phyloP scores from a whole-genome alignment of 2,113 vertebrate species.

The Piprites chloris region DNA sequence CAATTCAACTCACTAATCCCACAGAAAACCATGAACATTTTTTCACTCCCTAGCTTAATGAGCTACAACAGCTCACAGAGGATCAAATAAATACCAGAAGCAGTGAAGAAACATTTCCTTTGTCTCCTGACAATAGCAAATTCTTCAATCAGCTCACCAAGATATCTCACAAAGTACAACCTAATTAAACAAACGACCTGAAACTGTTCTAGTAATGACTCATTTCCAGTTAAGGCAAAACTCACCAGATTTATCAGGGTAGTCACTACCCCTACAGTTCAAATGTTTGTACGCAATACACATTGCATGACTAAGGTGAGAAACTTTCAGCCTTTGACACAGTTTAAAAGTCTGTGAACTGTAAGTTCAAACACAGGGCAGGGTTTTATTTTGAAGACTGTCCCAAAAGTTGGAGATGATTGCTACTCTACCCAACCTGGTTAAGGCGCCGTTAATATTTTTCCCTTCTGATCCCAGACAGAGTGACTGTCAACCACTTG shows the following conservation, averaged over 20 bases:
- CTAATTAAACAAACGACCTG: neutral
- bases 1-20: neutral
- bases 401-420: neutral
- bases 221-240: neutral
- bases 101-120: neutral
- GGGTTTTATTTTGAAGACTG: neutral
- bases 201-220: neutral
- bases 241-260: neutral
- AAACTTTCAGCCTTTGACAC: neutral
- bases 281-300: neutral
- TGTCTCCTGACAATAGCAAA: neutral
- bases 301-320: neutral
- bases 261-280: neutral
- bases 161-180: neutral
- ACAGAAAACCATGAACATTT: neutral
- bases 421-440: neutral
- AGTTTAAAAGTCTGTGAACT: neutral
- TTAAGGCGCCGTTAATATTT: neutral
- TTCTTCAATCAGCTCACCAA: neutral
- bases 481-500: neutral
- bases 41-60: neutral
- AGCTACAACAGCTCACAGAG: neutral
- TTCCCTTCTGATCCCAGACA: neutral
- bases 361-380: neutral
- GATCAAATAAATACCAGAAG: conserved; percentile 1